Base-by-base conservation (phyloP, 2,113 vertebrate genomes). In the Suricata suricatta region DNA sequence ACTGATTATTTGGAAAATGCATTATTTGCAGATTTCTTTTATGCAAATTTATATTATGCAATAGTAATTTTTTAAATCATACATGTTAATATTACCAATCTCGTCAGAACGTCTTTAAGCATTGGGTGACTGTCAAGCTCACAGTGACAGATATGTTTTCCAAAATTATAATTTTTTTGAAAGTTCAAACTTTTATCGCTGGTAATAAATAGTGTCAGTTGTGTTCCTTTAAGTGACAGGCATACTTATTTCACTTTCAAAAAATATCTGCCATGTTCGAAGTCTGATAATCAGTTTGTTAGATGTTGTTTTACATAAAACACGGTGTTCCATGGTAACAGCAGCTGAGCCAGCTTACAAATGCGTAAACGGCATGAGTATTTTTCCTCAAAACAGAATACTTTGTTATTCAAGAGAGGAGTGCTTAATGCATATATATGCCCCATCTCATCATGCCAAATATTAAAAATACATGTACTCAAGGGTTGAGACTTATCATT, bases 151-250 rank as follows among this genome's bases (percentile, higher is more conserved):
- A 90, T 88, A n/a, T 11, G 44, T 90, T 96, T 93, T 92, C 76
- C 71, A 90, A 97, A 96, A 88, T 96, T 89, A 90, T 92, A 93
- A 95, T 90, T 98, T 96, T 96, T 98, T 95, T 94, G 64, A 92
- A 95, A 97, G 50, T 66, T 96, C 89, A 93, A 95, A 96, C 44
- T 95, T 98, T 90, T 96, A 92, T 88, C 69, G 69, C 63, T 96
- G 83, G 57, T 95, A 98, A 86, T 92, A 95, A 96, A 95, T 95
- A 60, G 84, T 92, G 76, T 97, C 74, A 88, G 74, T 95, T 93
- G 79, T 95, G 81, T 92, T 97, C 74, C 88, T 74, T 95, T 96
- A 96, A 97, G 83, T 94, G 90, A 96, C 83, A 93, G 44, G 87
- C 79, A 90, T 33, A 76, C 54, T 95, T 86, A 74, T 71, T 93